A percentile compares a stretch with the other conserved stretches of the same genome.
These are phyloP conservation scores for Tychaedon coryphoeus DNA, from an alignment of 2,113 vertebrate genomes.

Conservation along the genomic window DNA sequence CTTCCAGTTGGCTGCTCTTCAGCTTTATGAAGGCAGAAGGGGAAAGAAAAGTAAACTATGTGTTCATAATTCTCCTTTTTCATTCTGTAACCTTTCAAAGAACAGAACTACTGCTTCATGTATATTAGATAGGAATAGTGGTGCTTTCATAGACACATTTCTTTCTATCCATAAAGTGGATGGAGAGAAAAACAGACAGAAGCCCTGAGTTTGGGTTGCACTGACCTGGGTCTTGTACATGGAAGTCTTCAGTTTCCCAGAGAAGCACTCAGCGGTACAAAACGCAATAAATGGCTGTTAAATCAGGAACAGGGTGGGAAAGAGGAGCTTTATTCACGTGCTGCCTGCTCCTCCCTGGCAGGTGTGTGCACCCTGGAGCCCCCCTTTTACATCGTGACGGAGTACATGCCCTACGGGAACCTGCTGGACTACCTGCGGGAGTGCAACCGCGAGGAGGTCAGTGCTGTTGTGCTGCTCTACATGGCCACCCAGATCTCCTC, in stretches of 20 bases:
- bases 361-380: conserved; percentile 98
- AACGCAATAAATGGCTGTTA: background rate
- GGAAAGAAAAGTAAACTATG: background rate
- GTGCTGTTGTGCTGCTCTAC: conserved; percentile 94
- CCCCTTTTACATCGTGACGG: conserved; percentile 97
- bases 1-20: background rate
- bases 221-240: background rate
- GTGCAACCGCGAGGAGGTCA: conserved; percentile 93
- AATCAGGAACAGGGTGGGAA: background rate
- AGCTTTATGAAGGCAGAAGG: background rate
- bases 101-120: background rate
- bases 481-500: conserved; percentile 99
- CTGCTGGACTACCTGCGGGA: conserved; percentile 95
- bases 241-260: background rate
- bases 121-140: background rate
- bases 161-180: background rate
- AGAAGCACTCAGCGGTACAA: background rate
- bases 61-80: background rate
- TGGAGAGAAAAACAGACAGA: background rate
- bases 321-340: background rate
- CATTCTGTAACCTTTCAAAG: background rate
- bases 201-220: background rate
- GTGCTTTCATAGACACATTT: background rate
- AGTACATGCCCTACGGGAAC: conserved; percentile 98
- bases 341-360: conserved; percentile 32